Base-by-base conservation (phyloP, 2,888 invertebrate species). In the Calliopum simillimum region DNA sequence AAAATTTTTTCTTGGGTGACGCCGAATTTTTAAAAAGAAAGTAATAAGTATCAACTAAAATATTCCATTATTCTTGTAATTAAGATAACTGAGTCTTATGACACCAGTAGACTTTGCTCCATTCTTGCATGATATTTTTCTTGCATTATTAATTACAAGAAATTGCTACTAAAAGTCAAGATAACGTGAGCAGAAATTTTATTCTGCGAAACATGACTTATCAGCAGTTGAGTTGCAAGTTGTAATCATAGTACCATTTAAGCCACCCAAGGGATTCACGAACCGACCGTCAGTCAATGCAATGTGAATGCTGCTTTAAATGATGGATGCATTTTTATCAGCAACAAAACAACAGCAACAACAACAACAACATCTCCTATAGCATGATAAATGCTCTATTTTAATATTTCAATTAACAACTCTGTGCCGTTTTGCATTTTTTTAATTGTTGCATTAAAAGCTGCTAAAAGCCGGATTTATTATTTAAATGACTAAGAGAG, bases 51-150 rank as follows among this genome's bases (percentile, higher is more conserved):
- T n/a, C n/a, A n/a, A n/a, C n/a, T n/a, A n/a, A n/a, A 33, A 6
- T 33, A 33, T 2, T 33, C 1, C 8, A 6, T 33, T 8, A 33
- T 6, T 8, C 33, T 33, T 23, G 13, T 19, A 19, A 5, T 23
- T 53, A 2, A 53, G 53, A 53, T 53, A 58, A 25, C 56, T n/a
- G n/a, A 58, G 56, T 58, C n/a, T n/a, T 6, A 58, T 58, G 56
- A 16, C 41, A 58, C 11, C 2, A 16, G 16, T 11, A 58, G 56
- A 58, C 56, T 58, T 58, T 58, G 33, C n/a, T n/a, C 56, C 16
- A 1, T 11, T 25, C 2, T 33, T 14, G 25, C 1, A 8, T 33
- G 33, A 5, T 8, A 33, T 33, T 33, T 33, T 33, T 33, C 33
- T 33, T 33, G 33, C 33, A 33, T 33, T 33, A 33, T 33, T 33